phyloP scores from a whole-genome alignment of 2,797 vertebrate species.

The Tamandua tetradactyla region DNA sequence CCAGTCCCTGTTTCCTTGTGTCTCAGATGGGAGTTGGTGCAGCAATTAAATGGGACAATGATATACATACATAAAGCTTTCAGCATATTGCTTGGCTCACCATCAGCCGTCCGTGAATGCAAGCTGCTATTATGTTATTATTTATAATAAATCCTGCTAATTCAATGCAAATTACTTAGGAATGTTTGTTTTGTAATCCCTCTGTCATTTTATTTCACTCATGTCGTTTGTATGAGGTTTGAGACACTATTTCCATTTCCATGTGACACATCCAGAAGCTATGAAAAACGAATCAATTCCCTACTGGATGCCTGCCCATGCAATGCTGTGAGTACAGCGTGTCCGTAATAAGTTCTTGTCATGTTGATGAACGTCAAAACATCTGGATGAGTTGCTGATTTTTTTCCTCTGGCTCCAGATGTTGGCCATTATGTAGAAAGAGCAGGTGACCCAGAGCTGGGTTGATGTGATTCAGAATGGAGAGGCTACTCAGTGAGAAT shows the following conservation, averaged over 20 bases:
- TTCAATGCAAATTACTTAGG: conserved; percentile 50
- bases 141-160: conserved; percentile 57
- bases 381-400: conserved; percentile 7
- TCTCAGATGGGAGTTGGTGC: neutral
- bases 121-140: conserved; percentile 40
- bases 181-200: conserved; percentile 50
- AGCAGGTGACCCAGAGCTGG: neutral
- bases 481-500: neutral
- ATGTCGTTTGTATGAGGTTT: neutral
- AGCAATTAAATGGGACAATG: neutral
- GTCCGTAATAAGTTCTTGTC: neutral
- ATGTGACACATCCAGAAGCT: neutral
- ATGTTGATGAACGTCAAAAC: neutral
- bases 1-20: neutral
- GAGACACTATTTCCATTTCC: conserved; percentile 6
- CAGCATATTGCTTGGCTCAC: neutral
- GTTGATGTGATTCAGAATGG: neutral
- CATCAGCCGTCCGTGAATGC: conserved; percentile 5
- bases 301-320: neutral
- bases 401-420: neutral
- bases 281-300: neutral
- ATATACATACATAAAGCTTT: neutral
- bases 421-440: neutral
- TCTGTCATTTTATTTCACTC: neutral
- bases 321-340: neutral